These are phyloP conservation scores for Trypoxylon attenuatum DNA, from an alignment of 2,888 invertebrate genomes.

Conservation along the genomic window DNA sequence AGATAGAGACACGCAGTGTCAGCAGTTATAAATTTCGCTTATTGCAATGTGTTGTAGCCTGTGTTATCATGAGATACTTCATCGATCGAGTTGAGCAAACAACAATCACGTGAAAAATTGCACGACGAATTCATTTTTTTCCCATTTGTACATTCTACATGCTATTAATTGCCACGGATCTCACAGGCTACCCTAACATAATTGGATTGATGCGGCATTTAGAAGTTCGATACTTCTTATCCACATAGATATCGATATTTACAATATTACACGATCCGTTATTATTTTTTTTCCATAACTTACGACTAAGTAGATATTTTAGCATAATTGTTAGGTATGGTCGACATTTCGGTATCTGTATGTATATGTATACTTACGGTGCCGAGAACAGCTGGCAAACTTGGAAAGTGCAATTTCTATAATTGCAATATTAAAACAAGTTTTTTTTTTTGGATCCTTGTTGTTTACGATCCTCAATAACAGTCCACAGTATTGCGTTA, in stretches of 20 bases:
- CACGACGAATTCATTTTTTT: slow-evolving; percentile 15
- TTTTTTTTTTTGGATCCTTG: too few species aligned
- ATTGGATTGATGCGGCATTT: slow-evolving; percentile 22
- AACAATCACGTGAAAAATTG: slow-evolving; percentile 19
- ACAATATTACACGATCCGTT: slow-evolving; percentile 68
- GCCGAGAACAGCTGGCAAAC: too few species aligned
- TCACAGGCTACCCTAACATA: slow-evolving; percentile 35
- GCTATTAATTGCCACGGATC: slow-evolving; percentile 29
- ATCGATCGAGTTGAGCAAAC: slow-evolving; percentile 18
- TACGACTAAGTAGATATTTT: slow-evolving; percentile 65
- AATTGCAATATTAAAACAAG: too few species aligned
- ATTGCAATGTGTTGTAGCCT: too few species aligned
- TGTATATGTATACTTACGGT: slow-evolving; percentile 35
- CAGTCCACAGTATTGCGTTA: too few species aligned
- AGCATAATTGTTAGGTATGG: slow-evolving; percentile 63
- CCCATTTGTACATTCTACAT: slow-evolving; percentile 32
- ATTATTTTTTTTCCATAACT: slow-evolving; percentile 70
- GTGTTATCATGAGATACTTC: slow-evolving; percentile 29
- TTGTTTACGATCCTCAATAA: too few species aligned
- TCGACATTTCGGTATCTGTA: slow-evolving; percentile 30
- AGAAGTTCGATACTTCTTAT: slow-evolving; percentile 31
- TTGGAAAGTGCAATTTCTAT: too few species aligned
- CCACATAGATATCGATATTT: slow-evolving; percentile 46
- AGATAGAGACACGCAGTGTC: too few species aligned
- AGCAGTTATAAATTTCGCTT: too few species aligned